Percentiles rank a stretch among this genome's conserved stretches.
These are phyloP conservation scores for Cheirogaleus medius DNA, from an alignment of 2,113 vertebrate species.

Conservation along the genomic window DNA sequence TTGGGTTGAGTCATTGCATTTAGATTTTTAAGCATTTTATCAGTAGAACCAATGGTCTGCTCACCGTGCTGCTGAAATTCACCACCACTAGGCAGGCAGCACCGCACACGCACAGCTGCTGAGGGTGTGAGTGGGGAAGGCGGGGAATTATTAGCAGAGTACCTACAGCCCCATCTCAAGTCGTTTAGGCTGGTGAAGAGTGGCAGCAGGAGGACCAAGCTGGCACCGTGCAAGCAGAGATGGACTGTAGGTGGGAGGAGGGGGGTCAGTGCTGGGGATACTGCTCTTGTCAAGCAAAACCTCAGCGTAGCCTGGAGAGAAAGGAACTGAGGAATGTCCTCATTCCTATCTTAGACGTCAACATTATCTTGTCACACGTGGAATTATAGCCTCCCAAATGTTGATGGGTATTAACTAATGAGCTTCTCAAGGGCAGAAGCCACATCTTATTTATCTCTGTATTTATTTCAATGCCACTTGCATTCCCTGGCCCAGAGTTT, in stretches of 20 bases:
- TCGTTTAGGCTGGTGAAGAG: not conserved
- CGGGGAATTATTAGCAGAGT: not conserved
- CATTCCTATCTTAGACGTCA: not conserved
- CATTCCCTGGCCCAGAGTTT: not conserved
- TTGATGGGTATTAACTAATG: not conserved
- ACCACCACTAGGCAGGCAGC: not conserved
- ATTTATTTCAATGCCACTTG: not conserved
- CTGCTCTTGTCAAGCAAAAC: not conserved
- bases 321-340: not conserved
- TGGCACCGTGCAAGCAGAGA: not conserved
- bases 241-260: not conserved
- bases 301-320: not conserved
- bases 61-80: not conserved
- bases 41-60: not conserved
- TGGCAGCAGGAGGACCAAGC: not conserved
- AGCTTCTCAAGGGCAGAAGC: not conserved
- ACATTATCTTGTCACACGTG: not conserved
- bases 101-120: fast-evolving
- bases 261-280: not conserved
- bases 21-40: not conserved
- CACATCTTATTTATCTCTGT: not conserved
- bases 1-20: not conserved
- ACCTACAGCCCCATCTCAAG: not conserved
- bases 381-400: not conserved
- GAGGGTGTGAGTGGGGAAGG: not conserved